A percentile compares a stretch with the other conserved stretches of the same genome.
Evolutionary conservation across 2,113 vertebrate genomes (phyloP).

Genomic region (Bostrychus sinensis): DNA sequence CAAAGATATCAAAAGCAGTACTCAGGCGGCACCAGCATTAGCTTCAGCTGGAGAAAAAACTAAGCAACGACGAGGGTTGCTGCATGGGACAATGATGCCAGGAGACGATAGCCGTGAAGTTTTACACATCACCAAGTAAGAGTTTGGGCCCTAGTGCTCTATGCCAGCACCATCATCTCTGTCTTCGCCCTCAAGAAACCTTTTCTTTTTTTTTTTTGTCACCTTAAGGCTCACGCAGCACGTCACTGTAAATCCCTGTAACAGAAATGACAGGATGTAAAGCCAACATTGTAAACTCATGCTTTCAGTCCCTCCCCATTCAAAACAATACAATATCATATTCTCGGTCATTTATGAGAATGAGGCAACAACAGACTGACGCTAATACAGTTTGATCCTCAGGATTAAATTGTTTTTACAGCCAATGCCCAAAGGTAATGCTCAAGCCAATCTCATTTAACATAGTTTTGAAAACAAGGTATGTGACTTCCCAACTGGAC

Average conservation of each 20-base stretch:
- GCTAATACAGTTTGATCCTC: slow-evolving; percentile 43
- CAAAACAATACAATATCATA: slow-evolving; percentile 33
- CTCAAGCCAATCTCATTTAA: slow-evolving; percentile 23
- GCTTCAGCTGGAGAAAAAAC: slow-evolving; percentile 16
- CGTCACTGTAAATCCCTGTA: background rate
- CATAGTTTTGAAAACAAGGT: background rate
- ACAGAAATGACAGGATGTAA: slow-evolving; percentile 16
- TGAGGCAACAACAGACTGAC: slow-evolving; percentile 16
- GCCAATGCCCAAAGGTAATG: slow-evolving; percentile 32
- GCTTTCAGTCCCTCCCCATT: slow-evolving; percentile 57
- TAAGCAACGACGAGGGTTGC: too few relatives aligned
- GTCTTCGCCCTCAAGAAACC: background rate
- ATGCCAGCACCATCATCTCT: slow-evolving; percentile 6
- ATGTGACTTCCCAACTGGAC: too few relatives aligned
- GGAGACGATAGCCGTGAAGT: background rate
- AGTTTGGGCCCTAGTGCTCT: background rate
- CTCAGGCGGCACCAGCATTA: too few relatives aligned
- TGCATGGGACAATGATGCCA: too few relatives aligned
- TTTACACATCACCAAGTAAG: background rate
- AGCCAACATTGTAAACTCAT: slow-evolving; percentile 27
- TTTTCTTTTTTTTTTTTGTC: too few relatives aligned
- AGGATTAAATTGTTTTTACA: slow-evolving; percentile 22
- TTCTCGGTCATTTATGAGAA: slow-evolving; percentile 34
- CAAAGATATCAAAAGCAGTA: too few relatives aligned
- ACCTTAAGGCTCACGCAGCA: slow-evolving; percentile 41